A percentile compares a stretch with the other conserved stretches of the same genome.
Conservation (phyloP, 2,113 vertebrate species). For the Orthonyx spaldingii region DNA sequence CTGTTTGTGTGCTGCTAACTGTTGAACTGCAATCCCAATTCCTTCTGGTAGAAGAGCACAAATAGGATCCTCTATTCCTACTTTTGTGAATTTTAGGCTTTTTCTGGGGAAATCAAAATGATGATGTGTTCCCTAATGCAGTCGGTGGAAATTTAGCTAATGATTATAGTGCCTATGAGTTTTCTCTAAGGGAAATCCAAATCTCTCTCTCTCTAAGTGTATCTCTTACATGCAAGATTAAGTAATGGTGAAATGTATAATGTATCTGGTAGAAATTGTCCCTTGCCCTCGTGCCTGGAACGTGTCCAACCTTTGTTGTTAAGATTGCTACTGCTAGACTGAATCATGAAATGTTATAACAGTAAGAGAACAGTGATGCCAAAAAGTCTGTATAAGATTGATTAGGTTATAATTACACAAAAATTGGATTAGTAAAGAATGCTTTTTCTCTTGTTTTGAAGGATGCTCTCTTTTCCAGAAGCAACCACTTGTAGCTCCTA, state of each 20-base stretch:
- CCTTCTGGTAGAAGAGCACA: not conserved
- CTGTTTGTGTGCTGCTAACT: not conserved
- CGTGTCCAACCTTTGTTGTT: not conserved
- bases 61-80: not conserved
- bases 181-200: not conserved
- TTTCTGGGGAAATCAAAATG: not conserved
- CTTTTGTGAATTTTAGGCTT: not conserved
- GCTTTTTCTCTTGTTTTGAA: not conserved
- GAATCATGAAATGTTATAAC: conserved; percentile 20
- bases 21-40: not conserved
- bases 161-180: not conserved
- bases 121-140: not conserved
- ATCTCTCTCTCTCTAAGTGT: not conserved
- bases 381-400: conserved; percentile 8
- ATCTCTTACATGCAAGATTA: not conserved
- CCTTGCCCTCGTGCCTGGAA: conserved; percentile 21
- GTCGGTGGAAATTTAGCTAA: not conserved
- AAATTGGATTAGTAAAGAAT: conserved; percentile 30
- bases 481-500: conserved; percentile 2
- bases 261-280: conserved; percentile 1
- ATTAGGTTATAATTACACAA: conserved; percentile 56
- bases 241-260: not conserved
- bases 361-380: conserved; percentile 4
- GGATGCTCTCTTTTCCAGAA: conserved; percentile 21
- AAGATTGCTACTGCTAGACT: not conserved